Base-by-base conservation (phyloP, 2,888 invertebrate genomes). In the Ornithoptera alexandrae region DNA sequence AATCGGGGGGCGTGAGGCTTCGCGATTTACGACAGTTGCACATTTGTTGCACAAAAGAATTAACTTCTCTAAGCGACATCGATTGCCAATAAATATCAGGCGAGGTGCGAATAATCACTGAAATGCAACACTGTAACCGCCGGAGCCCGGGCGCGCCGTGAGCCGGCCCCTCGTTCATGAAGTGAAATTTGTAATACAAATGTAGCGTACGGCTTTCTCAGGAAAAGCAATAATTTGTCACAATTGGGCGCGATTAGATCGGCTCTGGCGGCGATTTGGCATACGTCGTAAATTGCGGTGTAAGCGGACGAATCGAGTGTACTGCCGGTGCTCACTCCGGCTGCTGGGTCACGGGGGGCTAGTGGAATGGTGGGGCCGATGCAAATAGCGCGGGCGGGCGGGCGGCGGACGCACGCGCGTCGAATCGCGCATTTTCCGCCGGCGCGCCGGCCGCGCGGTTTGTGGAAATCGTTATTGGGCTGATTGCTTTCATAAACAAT, bases 401-500 rank as follows among this genome's bases (percentile, higher is more conserved):
- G 50, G 15, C 77, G 77, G 79, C 79, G 80, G 83, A 83, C 90
- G 89, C 91, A 91, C 87, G 92, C 92, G 90, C 90, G 85, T 83
- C 92, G 87, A 92, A 92, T 92, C 87, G 87, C 84, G 86, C 87
- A 87, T 89, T 90, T 90, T 89, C 91, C 89, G 89, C 82, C 79
- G 80, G 82, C 79, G 30, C 58, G 81, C 80, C 75, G 81, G 82
- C 81, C 81, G 84, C 86, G 84, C 86, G 85, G 80, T 91, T 89
- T 89, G 92, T 90, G 90, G 91, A 92, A 91, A 91, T 89, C 85
- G 86, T 90, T 92, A 92, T 92, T 91, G 87, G 90, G 89, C 90
- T 92, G 91, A 92, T 91, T 92, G 92, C 90, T 88, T 91, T 87
- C 90, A 91, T 91, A 90, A 91, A 92, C 91, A 92, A 91, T 90